Evolutionary conservation across 2,113 vertebrate genomes (phyloP), one percentile per base, ranked within the genome.

Genomic region (Tyto alba): DNA sequence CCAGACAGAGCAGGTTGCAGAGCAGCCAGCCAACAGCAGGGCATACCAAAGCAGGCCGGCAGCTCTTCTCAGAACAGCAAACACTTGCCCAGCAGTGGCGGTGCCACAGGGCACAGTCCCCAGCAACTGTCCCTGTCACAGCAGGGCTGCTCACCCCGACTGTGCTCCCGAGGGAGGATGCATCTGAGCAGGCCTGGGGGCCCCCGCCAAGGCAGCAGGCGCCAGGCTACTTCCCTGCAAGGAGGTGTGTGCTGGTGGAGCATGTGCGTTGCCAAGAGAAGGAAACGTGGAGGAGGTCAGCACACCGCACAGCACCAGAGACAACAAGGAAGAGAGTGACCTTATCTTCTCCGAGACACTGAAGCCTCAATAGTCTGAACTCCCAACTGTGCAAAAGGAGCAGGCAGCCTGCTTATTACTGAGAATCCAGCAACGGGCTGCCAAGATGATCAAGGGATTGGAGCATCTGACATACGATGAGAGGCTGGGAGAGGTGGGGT

Each of bases 241-340:
- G 30, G 50, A 38, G 32, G 26, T 6, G 10, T 8, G 36, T 22
- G 40, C 64, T 73, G 32, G 20, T 13, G 8, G 11, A 60, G 6
- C 21, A 38, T 43, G 16, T 26, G 10, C 5, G 3, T 30, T 36
- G 55, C 66, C 56, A 62, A 15, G 25, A 2, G 11, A 89, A 45
- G 32, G 36, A 41, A 71, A 22, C 0, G 8, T 20, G 32, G 27
- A 88, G 20, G 25, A 22, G 21, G 14, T 20, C 67, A 80, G n/a
- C 48, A 66, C 40, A 15, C 29, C 8, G 19, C 43, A n/a, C 0
- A 0, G 43, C 41, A 41, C 19, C 1, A 3, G 16, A 48, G 26
- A 8, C 2, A 9, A 13, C 19, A 50, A 56, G 40, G 29, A 45
- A 53, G 4, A 23, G 27, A 80, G 5, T 45, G 15, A 32, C 38